These are phyloP conservation scores for Rhincodon typus DNA, from an alignment of 2,797 vertebrate genomes.

Conservation along the genomic window DNA sequence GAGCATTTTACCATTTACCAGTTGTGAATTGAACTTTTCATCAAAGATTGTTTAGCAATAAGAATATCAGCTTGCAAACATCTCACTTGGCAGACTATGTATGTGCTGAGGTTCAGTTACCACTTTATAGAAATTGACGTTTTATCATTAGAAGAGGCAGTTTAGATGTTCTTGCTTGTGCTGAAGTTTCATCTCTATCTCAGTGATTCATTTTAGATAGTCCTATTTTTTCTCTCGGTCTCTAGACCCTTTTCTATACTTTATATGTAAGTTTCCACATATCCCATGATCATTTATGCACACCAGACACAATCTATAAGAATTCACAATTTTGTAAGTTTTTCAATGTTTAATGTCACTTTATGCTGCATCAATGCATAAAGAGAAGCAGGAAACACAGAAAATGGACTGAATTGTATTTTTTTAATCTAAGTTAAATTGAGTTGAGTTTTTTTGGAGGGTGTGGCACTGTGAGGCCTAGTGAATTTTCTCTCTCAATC, in stretches of 20 bases:
- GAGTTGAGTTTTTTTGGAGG: too few species aligned
- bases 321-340: neutral
- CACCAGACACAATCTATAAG: neutral
- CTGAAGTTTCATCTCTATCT: neutral
- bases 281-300: neutral
- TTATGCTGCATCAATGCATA: neutral
- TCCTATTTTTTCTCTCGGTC: too few species aligned
- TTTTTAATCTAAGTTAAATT: too few species aligned
- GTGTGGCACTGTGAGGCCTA: too few species aligned
- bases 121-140: neutral
- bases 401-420: too few species aligned
- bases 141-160: neutral
- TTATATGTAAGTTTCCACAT: neutral
- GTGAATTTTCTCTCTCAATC: too few species aligned
- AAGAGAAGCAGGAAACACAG: neutral
- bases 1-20: neutral
- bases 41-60: neutral
- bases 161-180: neutral
- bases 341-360: neutral
- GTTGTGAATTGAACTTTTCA: neutral
- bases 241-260: neutral
- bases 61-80: neutral
- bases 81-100: neutral
- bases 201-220: neutral
- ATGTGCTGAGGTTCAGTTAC: neutral